Percentiles rank a stretch among this genome's conserved stretches.
Conservation (phyloP, 2,888 invertebrate species). For the Resseliella maxima region DNA sequence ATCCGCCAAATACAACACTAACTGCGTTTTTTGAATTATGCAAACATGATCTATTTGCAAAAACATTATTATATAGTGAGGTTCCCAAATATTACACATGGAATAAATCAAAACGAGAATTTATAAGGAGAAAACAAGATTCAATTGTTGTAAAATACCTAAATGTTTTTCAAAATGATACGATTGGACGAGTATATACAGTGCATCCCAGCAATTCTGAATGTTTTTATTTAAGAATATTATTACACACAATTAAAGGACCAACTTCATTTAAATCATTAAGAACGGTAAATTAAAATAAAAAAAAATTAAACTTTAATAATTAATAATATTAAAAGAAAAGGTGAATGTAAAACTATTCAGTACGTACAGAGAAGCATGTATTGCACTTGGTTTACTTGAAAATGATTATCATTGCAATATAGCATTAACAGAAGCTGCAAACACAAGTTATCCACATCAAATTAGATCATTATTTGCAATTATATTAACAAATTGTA, state of each 20-base stretch:
- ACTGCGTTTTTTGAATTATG: constrained; percentile 64
- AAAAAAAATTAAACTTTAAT: too few relatives aligned
- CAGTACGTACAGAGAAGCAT: constrained; percentile 56
- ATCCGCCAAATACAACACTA: constrained; percentile 61
- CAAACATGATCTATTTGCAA: constrained; percentile 59
- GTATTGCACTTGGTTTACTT: constrained; percentile 58
- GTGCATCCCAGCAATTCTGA: constrained; percentile 63
- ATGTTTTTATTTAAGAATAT: constrained; percentile 59
- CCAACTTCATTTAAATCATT: constrained; percentile 62
- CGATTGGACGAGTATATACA: constrained; percentile 63
- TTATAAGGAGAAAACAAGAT: constrained; percentile 59
- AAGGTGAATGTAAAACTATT: constrained; percentile 58
- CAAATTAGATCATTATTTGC: constrained; percentile 55
- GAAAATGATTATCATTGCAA: constrained; percentile 59
- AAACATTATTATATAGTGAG: constrained; percentile 57
- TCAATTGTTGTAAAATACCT: constrained; percentile 60
- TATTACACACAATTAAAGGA: constrained; percentile 63
- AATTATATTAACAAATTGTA: background rate
- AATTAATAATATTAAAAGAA: too few relatives aligned
- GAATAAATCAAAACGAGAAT: too few relatives aligned
- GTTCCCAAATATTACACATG: constrained; percentile 58
- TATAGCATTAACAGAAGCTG: constrained; percentile 58
- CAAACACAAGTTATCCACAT: constrained; percentile 59
- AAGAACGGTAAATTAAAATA: constrained; percentile 57
- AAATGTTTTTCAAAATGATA: constrained; percentile 62